Base-by-base conservation (phyloP, 2,888 invertebrate genomes). In the Dryobota labecula region DNA sequence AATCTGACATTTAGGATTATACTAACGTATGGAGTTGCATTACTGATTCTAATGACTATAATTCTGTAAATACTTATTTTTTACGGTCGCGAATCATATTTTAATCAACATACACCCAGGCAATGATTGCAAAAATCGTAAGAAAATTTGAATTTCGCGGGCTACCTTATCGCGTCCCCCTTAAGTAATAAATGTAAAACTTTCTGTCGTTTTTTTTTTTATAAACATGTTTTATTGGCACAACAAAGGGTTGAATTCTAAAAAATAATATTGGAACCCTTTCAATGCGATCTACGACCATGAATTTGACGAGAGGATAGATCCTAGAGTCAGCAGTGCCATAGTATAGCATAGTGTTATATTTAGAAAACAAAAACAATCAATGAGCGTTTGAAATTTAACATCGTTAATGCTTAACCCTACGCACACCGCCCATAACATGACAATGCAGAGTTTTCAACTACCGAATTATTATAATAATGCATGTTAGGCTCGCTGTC, bases 331-430 rank as follows among this genome's bases (percentile, higher is more conserved):
- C 85, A 86, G 86, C 83, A 85, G 87, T 83, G 88, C 85, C 84
- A 78, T 74, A 76, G 79, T 82, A 83, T 84, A 90, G 90, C 90
- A 84, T 85, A 86, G 88, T 89, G 88, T 88, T 89, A 86, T 83
- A 80, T 85, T 84, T 87, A 86, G 72, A 84, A 84, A 86, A 85
- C 80, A 83, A 85, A 86, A 87, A 83, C 80, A 88, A 85, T 84
- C 82, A 87, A 89, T 91, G 92, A 92, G 92, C 90, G 89, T 87
- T 88, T 86, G 84, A 87, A 90, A 82, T 83, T 86, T 89, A 88
- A 90, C 84, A 90, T 90, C 71, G 84, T 90, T 91, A 87, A 86
- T 87, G 83, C 89, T 91, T 91, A 92, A 88, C 87, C 81, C 90
- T 91, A 92, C 73, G 70, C 84, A 86, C 83, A 83, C 79, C 78